A percentile compares a stretch with the other conserved stretches of the same genome.
phyloP scores from a whole-genome alignment of 2,113 vertebrate species.

The Myanophis thanlyinensis region DNA sequence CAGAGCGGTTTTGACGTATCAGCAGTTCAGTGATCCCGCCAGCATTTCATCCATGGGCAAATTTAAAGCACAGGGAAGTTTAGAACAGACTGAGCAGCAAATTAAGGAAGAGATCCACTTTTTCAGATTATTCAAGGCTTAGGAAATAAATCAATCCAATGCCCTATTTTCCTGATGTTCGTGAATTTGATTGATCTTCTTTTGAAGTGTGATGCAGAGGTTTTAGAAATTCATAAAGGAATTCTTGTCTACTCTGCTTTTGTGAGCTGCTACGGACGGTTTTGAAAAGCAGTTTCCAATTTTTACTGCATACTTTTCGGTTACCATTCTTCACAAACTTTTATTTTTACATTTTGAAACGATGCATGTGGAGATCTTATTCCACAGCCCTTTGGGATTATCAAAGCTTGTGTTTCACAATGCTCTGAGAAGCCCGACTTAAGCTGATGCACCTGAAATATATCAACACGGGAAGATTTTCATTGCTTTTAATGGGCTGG shows the following conservation, averaged over 20 bases:
- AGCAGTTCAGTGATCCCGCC: not conserved
- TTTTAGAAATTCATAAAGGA: not conserved
- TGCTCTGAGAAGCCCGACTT: not conserved
- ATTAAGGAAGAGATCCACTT: not conserved
- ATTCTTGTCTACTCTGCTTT: not conserved
- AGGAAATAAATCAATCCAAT: not conserved
- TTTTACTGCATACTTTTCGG: not conserved
- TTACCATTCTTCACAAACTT: not conserved
- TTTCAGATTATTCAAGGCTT: not conserved
- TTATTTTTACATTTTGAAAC: not conserved
- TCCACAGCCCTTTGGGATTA: not conserved
- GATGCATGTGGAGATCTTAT: not conserved
- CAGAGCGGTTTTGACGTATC: not conserved
- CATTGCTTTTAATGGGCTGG: not conserved
- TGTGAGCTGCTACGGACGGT: not conserved
- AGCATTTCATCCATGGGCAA: not conserved
- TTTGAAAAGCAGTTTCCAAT: not conserved
- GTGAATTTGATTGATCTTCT: not conserved
- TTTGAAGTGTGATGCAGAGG: conserved; percentile 11
- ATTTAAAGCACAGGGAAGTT: not conserved
- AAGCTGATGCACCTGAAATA: not conserved
- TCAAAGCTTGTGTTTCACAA: not conserved
- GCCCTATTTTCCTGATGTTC: not conserved
- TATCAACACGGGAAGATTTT: not conserved
- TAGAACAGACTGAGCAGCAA: not conserved